These are phyloP conservation scores for Anisognathus igniventris DNA, from an alignment of 2,797 vertebrate genomes.

Conservation along the genomic window DNA sequence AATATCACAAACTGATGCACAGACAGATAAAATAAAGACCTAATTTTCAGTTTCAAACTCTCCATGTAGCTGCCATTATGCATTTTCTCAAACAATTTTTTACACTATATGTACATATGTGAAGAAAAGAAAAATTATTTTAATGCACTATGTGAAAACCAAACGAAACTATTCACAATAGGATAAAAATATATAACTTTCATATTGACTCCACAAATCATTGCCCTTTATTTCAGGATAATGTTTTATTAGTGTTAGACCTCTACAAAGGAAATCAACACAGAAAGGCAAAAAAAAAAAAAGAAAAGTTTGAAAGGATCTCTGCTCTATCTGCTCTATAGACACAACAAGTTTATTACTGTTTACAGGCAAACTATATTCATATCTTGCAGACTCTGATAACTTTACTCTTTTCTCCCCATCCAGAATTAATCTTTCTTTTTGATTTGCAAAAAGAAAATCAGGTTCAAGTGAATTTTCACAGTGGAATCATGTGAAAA, in stretches of 20 bases:
- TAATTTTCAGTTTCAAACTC: background rate
- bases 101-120: background rate
- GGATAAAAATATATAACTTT: background rate
- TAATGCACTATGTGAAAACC: background rate
- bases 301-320: background rate
- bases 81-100: background rate
- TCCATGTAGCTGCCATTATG: background rate
- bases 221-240: background rate
- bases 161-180: background rate
- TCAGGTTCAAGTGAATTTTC: background rate
- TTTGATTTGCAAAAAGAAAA: background rate
- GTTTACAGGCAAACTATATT: background rate
- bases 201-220: background rate
- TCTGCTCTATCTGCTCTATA: background rate
- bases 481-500: background rate
- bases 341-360: background rate
- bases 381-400: background rate
- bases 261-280: background rate
- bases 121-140: background rate
- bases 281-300: background rate
- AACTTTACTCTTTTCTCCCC: background rate
- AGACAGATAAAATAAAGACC: background rate
- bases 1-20: background rate
- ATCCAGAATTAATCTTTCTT: background rate
- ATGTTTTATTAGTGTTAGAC: background rate